Evolutionary conservation across 2,888 invertebrate genomes (phyloP), one percentile per base, ranked within the genome.

Genomic region (Lasioglossum malachurum): DNA sequence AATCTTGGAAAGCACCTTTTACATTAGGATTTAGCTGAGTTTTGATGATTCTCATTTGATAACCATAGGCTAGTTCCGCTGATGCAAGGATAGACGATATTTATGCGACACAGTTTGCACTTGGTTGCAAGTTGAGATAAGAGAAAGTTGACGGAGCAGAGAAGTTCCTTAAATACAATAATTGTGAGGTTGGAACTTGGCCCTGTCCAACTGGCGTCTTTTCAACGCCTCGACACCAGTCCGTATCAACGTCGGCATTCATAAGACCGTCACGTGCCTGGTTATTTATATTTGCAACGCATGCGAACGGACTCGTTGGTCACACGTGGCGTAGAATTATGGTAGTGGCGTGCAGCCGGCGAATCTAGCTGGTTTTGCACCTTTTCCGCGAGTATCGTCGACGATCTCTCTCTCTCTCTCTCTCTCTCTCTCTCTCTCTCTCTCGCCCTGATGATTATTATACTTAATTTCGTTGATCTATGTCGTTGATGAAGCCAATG

Each of bases 401-500:
- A 8, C 49, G 23, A n/a, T 27, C 38, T 27, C 23, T 46, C n/a
- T 1, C 12, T 19, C 49, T 5, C 49, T 23, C 49, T 19, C 49
- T 7, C 23, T 23, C 49, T 49, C 19, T 19, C 49, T 19, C 49
- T 19, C 1, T 19, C 49, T 49, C 53, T n/a, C 10, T n/a, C n/a
- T 10, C 57, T n/a, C 10, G 57, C n/a, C 8, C 14, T n/a, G 72
- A 67, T 67, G 64, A 73, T 31, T 75, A 38, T 78, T 78, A 35
- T 46, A 64, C 35, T 83, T 82, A 79, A 80, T 87, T 78, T 82
- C 79, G 64, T 60, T 71, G 77, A 83, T 86, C 79, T 46, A 75
- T 14, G 64, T 35, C 86, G 46, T 64, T 82, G 82, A 87, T 86
- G 86, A 82, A 78, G 80, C 82, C 87, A 86, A 86, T 86, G 76